Base-by-base conservation (phyloP, 2,797 vertebrate genomes). In the Falco naumanni region DNA sequence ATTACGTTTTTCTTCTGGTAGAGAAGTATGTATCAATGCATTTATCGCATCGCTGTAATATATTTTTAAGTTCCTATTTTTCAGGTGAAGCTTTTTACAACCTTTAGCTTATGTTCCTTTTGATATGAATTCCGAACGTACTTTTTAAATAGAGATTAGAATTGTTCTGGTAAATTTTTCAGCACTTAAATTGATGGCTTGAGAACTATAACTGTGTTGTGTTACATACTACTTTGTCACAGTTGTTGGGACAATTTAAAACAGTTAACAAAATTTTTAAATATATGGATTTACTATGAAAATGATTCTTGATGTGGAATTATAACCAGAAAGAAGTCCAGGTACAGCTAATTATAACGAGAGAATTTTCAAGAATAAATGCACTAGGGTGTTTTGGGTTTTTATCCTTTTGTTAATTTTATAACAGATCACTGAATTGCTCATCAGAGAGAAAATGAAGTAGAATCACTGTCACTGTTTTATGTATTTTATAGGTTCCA, bases 331-430 rank as follows among this genome's bases (percentile, higher is more conserved):
- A 90, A 48, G 16, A 43, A 61, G 47, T 79, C 9, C 54, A 69
- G 37, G 59, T 82, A 26, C 26, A 84, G 11, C 34, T 86, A 41
- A 68, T 84, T 69, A 24, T 14, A 33, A 47, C 82, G 33, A 50
- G 24, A 25, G 8, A 54, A 41, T 50, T 79, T 87, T 41, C 1
- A 84, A 22, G 39, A 61, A 34, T 16, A 78, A 29, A 25, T 74
- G 29, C 11, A 8, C 10, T 84, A 82, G 54, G 4, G 2, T 61
- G n/a, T 43, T 43, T 43, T 43, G 21, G 12, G 0, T 0, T 15
- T 15, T 26, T 43, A 43, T 43, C 41, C 41, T 51, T 47, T 33
- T n/a, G 9, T 34, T 76, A 87, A 25, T 93, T 88, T 89, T 11
- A 4, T 63, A 78, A 48, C 43, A 85, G 37, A 18, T 90, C 1